phyloP scores from a whole-genome alignment of 2,797 vertebrate genomes.

The Urocyon cinereoargenteus region DNA sequence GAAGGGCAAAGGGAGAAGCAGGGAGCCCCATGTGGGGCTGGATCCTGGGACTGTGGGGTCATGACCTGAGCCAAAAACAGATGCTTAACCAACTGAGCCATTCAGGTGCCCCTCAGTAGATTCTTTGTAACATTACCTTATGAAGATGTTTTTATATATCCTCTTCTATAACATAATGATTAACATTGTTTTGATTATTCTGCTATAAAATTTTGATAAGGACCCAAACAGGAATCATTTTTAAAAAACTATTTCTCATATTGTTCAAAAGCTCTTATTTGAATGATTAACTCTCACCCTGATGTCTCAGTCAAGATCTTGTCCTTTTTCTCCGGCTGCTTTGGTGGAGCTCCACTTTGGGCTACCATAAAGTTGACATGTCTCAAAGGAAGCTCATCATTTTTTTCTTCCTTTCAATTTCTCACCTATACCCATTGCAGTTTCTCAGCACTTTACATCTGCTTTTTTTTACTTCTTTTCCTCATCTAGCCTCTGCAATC shows the following conservation, averaged over 20 bases:
- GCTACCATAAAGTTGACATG: background rate
- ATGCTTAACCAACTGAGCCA: too few relatives aligned
- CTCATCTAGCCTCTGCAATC: background rate
- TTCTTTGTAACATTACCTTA: background rate
- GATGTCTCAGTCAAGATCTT: background rate
- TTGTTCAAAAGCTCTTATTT: background rate
- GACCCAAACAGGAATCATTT: constrained; percentile 5
- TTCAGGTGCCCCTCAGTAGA: background rate
- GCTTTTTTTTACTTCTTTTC: background rate
- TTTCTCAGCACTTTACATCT: background rate
- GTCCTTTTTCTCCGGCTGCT: background rate
- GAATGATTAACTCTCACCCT: background rate
- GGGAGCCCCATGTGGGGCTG: too few relatives aligned
- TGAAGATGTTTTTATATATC: background rate
- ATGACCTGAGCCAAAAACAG: too few relatives aligned
- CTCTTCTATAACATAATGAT: background rate
- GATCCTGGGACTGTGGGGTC: too few relatives aligned
- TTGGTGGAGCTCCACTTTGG: background rate
- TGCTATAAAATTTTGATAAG: constrained; percentile 23
- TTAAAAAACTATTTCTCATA: background rate
- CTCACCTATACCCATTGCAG: background rate
- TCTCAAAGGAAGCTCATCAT: background rate
- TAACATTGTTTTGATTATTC: background rate
- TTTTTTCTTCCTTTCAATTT: background rate
- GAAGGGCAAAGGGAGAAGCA: too few relatives aligned